Evolutionary conservation across 2,797 vertebrate genomes (phyloP).

Genomic region (Crypturellus tataupa): DNA sequence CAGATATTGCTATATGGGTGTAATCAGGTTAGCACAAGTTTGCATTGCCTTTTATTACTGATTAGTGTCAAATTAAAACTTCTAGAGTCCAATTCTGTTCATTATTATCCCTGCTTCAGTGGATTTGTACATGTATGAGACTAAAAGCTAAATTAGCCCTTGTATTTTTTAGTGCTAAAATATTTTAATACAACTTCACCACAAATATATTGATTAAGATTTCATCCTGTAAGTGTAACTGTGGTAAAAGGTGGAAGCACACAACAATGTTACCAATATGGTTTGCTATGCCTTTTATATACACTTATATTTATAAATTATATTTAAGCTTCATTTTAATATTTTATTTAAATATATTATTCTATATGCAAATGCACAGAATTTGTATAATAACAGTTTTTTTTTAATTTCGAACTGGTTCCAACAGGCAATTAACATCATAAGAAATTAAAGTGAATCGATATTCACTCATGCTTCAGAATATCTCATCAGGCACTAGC

Average conservation of each 20-base stretch:
- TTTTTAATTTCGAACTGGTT: neutral
- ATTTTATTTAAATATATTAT: neutral
- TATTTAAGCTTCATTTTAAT: neutral
- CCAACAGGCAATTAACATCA: neutral
- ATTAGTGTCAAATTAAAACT: constrained; percentile 73
- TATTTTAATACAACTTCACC: constrained; percentile 12
- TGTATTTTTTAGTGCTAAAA: constrained; percentile 41
- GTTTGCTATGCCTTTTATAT: neutral
- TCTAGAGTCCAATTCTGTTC: constrained; percentile 42
- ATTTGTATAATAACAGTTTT: neutral
- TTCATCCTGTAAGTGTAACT: neutral
- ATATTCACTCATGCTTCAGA: neutral
- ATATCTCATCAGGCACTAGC: neutral
- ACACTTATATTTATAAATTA: neutral
- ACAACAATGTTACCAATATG: neutral
- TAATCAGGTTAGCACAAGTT: constrained; percentile 75
- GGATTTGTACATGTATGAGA: neutral
- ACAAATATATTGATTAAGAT: neutral
- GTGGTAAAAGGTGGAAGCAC: neutral
- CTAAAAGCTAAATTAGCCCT: constrained; percentile 1
- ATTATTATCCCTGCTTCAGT: constrained; percentile 38
- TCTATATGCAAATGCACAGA: neutral
- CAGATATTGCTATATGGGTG: constrained; percentile 48
- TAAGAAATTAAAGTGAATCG: neutral
- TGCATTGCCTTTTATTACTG: constrained; percentile 66